Evolutionary conservation across 2,797 vertebrate genomes (phyloP), one percentile per base, ranked within the genome.

Genomic region (Eutrigla gurnardus): DNA sequence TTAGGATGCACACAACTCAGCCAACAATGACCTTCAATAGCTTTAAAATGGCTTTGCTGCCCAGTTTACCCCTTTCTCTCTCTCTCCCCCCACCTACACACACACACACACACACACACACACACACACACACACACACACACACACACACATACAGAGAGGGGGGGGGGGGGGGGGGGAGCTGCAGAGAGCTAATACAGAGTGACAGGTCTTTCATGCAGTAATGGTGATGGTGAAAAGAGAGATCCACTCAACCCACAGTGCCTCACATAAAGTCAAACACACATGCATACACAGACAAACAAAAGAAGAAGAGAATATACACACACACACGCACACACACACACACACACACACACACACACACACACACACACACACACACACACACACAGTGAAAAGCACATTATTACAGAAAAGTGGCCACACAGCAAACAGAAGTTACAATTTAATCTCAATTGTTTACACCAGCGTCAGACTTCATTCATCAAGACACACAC

Each of bases 201-300:
- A 91, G 86, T 95, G 94, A 93, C 93, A 92, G 94, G 87, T 93
- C 93, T 95, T 94, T 94, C 93, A 94, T 94, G 94, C 94, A 93
- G 94, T 93, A 93, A 94, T 93, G 91, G 91, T 92, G 90, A 89
- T 92, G 92, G 90, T 94, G 90, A 94, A 94, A 93, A 93, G 92
- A 92, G 89, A 93, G 88, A 92, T 89, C 91, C 92, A 94, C 92
- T 93, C 88, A 93, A 85, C 87, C 80, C 87, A 78, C 79, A 84
- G 85, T 80, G 81, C 79, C 71, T 54, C 61, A 75, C 76, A 53
- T 54, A n/a, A n/a, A 45, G 52, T 55, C 25, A 55, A 18, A 18
- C 67, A 66, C 70, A 65, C 67, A 66, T 50, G 42, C 54, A 61
- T 58, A 39, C 61, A 65, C 61, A 53, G 45, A 61, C 45, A 62